Conservation (phyloP, 2,113 vertebrate genomes). For the Rhabdornis inornatus region DNA sequence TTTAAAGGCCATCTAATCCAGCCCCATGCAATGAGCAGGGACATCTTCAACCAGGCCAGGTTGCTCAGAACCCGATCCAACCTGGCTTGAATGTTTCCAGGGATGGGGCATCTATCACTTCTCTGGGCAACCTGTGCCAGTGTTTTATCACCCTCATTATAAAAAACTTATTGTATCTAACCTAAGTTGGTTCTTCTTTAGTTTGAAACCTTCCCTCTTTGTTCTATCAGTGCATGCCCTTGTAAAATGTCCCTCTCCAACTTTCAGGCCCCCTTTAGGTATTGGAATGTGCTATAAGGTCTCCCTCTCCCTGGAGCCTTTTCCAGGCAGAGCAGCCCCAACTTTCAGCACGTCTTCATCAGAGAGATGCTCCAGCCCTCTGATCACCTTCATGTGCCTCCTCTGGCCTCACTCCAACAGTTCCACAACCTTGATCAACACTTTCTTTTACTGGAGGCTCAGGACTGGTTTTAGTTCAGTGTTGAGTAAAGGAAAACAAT, state of each 20-base stretch:
- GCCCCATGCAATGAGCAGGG: not conserved
- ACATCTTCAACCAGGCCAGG: not conserved
- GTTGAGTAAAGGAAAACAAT: not conserved
- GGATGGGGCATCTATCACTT: not conserved
- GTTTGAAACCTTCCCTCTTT: not conserved
- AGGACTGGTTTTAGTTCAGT: not conserved
- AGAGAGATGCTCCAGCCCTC: not conserved
- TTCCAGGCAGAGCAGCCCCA: not conserved
- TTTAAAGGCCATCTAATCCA: not conserved
- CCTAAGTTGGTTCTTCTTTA: not conserved
- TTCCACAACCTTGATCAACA: not conserved
- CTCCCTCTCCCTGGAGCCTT: not conserved
- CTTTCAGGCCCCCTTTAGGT: not conserved
- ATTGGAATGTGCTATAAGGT: not conserved
- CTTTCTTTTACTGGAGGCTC: not conserved
- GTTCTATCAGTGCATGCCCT: fast-evolving
- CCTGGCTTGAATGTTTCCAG: not conserved
- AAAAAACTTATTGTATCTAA: not conserved
- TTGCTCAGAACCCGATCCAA: not conserved
- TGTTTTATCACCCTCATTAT: not conserved
- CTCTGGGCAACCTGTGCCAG: not conserved
- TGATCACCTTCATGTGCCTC: not conserved
- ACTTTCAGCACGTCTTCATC: not conserved
- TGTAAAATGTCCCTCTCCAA: not conserved
- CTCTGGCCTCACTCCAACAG: not conserved